Evolutionary conservation across 2,113 vertebrate genomes (phyloP), one percentile per base, ranked within the genome.

Genomic region (Saguinus midas): DNA sequence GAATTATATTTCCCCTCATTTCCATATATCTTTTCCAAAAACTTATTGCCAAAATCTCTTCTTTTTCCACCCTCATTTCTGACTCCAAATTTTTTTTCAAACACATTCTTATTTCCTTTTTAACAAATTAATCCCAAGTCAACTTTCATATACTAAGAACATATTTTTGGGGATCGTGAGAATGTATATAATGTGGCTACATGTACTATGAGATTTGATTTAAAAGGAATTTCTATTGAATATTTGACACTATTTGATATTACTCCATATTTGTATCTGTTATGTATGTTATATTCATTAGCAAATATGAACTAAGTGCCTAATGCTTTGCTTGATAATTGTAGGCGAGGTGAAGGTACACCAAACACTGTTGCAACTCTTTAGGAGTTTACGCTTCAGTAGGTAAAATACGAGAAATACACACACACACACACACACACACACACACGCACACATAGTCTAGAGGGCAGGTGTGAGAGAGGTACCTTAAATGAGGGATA

Each of bases 401-500:
- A 66, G 57, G 17, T 12, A 82, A 94, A 94, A 73, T 79, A 87
- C 68, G 25, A 90, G 35, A 78, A 88, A 95, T 70, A 82, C 6
- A 43, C 37, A 43, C 6, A 43, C 6, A 43, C 6, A 43, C 43
- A 43, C 43, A 43, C 81, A 37, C 37, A 40, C 37, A 40, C 37
- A 40, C 37, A 43, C 6, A 43, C 5, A 43, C 5, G 5, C 40
- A 43, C 43, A 43, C 81, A 37, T 40, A 90, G 80, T 72, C 55
- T 70, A 88, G 52, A 81, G 85, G 14, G 57, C 35, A 91, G 72
- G 76, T 90, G 14, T 84, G 45, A 95, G 68, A 72, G 45, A 82
- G 25, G 14, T 72, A 14, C 79, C 66, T 68, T 90, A 93, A 95
- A 96, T 90, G 80, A 97, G 50, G 95, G 80, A 55, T 61, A 92